Conservation (phyloP, 2,888 invertebrate genomes). For the Xestia sexstrigata region DNA sequence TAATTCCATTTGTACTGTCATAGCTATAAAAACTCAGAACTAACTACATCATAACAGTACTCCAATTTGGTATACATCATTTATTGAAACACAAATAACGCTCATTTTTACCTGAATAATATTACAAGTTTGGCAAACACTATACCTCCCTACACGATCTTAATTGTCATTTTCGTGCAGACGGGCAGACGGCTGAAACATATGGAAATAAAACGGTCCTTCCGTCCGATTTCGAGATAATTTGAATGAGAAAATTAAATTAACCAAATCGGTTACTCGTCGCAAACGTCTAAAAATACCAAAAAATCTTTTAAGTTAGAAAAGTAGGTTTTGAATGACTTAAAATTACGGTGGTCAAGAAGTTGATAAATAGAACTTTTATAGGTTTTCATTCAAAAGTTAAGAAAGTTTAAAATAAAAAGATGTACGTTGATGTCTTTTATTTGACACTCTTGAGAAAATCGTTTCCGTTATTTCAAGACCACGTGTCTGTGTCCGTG, state of each 20-base stretch:
- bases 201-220: not conserved
- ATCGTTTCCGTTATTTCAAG: slow-evolving; percentile 19
- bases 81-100: not conserved
- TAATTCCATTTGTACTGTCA: not conserved
- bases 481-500: not conserved
- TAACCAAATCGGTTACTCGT: not conserved
- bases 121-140: not conserved
- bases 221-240: not conserved
- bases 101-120: not conserved
- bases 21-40: not conserved
- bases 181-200: not conserved
- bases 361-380: not conserved
- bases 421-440: slow-evolving; percentile 69
- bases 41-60: not conserved
- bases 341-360: not conserved
- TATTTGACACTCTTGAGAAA: slow-evolving; percentile 59
- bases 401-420: slow-evolving; percentile 16
- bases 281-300: not conserved
- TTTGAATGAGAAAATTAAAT: not conserved
- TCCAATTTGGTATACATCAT: not conserved
- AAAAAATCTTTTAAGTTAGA: not conserved
- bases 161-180: not conserved
- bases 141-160: not conserved
- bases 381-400: not conserved
- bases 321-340: not conserved